Conservation (phyloP, 2,888 invertebrate species). For the Cephonodes hylas region DNA sequence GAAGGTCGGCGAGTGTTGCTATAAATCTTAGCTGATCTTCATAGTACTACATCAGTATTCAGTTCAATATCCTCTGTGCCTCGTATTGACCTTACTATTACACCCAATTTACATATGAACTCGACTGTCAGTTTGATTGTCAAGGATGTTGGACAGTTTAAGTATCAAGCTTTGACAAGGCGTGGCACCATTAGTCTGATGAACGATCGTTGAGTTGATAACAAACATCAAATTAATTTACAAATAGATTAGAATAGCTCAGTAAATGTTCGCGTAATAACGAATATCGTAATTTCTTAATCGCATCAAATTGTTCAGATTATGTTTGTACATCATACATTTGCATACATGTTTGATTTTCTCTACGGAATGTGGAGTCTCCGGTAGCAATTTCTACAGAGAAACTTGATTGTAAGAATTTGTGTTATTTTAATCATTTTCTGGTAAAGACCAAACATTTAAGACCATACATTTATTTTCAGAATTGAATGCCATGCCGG, state of each 20-base stretch:
- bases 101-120: background rate
- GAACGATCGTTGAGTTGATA: conserved; percentile 40
- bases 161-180: conserved; percentile 25
- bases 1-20: too few relatives aligned
- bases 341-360: too few relatives aligned
- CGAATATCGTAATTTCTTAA: background rate
- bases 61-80: background rate
- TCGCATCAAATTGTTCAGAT: background rate
- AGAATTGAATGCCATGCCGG: conserved; percentile 38
- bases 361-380: too few relatives aligned
- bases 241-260: conserved; percentile 35
- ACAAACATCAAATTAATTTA: conserved; percentile 37
- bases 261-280: background rate
- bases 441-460: too few relatives aligned
- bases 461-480: conserved; percentile 19
- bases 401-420: too few relatives aligned
- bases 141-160: background rate
- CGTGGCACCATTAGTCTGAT: conserved; percentile 48
- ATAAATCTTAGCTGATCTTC: too few relatives aligned
- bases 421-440: too few relatives aligned
- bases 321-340: background rate
- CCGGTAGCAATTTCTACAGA: too few relatives aligned
- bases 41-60: background rate
- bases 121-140: background rate
- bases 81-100: background rate